Percentiles rank a stretch among this genome's conserved stretches.
These are phyloP conservation scores for Cantharis rustica DNA, from an alignment of 2,888 invertebrate genomes.

Conservation along the genomic window DNA sequence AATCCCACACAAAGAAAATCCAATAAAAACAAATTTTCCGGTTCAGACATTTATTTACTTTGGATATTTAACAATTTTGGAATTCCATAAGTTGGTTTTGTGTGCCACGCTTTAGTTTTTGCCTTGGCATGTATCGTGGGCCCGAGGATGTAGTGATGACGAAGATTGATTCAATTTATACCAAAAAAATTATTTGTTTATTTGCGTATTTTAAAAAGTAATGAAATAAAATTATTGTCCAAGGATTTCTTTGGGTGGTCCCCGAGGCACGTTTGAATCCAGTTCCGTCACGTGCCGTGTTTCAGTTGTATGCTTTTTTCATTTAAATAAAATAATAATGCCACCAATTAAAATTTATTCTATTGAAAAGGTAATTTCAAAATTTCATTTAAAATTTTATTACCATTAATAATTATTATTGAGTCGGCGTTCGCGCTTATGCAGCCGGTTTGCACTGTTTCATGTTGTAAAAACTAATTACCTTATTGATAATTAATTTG, in stretches of 20 bases:
- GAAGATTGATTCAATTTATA: not conserved
- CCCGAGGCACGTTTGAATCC: not conserved
- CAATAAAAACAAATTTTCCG: not conserved
- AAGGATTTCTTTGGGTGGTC: not conserved
- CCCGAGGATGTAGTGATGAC: not conserved
- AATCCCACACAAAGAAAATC: not conserved
- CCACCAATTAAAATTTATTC: not conserved
- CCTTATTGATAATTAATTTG: not conserved
- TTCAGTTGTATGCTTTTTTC: not conserved
- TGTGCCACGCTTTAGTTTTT: not conserved
- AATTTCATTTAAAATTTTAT: not conserved
- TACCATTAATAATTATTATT: not conserved
- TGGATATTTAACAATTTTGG: not conserved
- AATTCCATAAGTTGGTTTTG: not conserved
- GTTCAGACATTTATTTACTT: not conserved
- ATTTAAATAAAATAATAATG: not conserved
- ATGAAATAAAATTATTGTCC: not conserved
- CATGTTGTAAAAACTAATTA: not conserved
- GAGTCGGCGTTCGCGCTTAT: not conserved
- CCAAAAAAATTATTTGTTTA: not conserved
- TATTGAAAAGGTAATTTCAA: not conserved
- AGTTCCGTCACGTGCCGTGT: not conserved
- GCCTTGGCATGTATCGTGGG: not conserved
- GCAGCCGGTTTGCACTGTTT: not conserved
- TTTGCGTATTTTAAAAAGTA: not conserved